Percentiles rank a stretch among this genome's conserved stretches.
Evolutionary conservation across 2,797 vertebrate species (phyloP).

Genomic region (Crocidura indochinensis): DNA sequence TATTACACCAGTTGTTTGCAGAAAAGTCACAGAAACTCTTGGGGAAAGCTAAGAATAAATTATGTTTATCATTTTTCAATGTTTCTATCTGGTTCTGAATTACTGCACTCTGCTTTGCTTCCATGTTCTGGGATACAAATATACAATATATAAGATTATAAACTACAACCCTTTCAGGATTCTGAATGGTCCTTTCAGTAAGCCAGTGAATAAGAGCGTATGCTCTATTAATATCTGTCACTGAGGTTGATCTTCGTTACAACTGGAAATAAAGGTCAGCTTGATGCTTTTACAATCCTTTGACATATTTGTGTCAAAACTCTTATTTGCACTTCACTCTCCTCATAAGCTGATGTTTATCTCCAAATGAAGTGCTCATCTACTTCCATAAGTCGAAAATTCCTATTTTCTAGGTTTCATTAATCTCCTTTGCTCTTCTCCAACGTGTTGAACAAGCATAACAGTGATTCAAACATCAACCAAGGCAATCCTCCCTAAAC

Average conservation of each 20-base stretch:
- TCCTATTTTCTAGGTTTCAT: conserved; percentile 64
- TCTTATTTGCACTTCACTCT: conserved; percentile 24
- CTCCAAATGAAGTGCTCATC: conserved; percentile 57
- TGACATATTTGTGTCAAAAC: conserved; percentile 57
- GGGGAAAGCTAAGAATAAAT: conserved; percentile 22
- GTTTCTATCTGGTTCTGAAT: conserved; percentile 48
- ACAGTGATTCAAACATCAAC: background rate
- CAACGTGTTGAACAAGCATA: background rate
- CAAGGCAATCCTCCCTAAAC: background rate
- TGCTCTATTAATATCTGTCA: conserved; percentile 60
- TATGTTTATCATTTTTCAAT: conserved; percentile 23
- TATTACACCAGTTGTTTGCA: conserved; percentile 43
- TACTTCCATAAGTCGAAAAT: conserved; percentile 39
- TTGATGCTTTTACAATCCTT: conserved; percentile 25
- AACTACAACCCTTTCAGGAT: conserved; percentile 44
- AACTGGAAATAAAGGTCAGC: conserved; percentile 62
- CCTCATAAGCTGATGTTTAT: conserved; percentile 46
- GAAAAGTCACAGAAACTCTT: conserved; percentile 33
- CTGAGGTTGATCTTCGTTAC: conserved; percentile 54
- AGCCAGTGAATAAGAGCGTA: conserved; percentile 26
- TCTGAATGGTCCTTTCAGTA: conserved; percentile 31
- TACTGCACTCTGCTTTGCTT: background rate
- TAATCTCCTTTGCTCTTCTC: conserved; percentile 51
- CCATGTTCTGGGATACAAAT: background rate
- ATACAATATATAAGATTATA: conserved; percentile 20